Percentiles rank a stretch among this genome's conserved stretches.
Conservation (phyloP, 2,888 invertebrate genomes). For the Calameuta pallipes region DNA sequence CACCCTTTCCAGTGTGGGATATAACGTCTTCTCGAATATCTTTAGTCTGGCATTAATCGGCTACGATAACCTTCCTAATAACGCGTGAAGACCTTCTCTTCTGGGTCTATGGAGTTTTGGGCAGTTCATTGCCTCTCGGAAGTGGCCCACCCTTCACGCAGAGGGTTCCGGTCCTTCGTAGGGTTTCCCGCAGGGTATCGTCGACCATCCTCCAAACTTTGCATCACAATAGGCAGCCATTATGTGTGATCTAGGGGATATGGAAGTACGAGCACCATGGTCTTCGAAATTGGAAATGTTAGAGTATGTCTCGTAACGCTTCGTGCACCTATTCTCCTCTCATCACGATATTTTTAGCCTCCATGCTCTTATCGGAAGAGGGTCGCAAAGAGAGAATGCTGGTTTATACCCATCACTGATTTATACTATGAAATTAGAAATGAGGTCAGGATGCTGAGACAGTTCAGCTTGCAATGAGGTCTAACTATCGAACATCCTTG, state of each 20-base stretch:
- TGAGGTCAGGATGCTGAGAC: not conserved
- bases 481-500: conserved; percentile 40
- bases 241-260: not conserved
- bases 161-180: not conserved
- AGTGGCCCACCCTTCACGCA: not conserved
- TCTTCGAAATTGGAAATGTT: not conserved
- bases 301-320: not conserved
- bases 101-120: not conserved
- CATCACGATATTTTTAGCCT: not conserved
- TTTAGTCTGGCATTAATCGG: not conserved
- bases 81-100: not conserved
- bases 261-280: not conserved
- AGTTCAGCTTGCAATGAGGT: not conserved
- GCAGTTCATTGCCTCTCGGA: not conserved
- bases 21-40: not conserved
- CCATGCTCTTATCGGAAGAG: not conserved
- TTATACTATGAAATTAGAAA: not conserved
- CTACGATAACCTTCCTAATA: not conserved
- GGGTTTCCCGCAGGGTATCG: not conserved
- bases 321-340: not conserved
- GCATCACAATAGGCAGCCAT: not conserved
- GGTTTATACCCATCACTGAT: not conserved
- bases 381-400: not conserved
- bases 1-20: conserved; percentile 24
- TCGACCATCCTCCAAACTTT: not conserved